phyloP scores from a whole-genome alignment of 2,888 invertebrate genomes.

The Subacronicta megacephala region DNA sequence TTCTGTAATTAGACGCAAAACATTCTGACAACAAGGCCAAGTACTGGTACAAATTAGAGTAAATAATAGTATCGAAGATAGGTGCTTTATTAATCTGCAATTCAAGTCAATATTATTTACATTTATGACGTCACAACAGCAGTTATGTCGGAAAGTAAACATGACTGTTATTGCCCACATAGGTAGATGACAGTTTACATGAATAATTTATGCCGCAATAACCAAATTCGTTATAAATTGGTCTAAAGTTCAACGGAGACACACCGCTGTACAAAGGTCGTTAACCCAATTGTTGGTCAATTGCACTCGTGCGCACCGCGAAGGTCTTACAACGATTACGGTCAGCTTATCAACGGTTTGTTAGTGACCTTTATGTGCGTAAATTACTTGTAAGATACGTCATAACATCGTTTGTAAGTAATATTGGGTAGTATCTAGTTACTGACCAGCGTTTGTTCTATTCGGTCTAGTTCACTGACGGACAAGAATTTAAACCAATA shows the following conservation, averaged over 20 bases:
- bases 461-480: background rate
- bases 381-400: slow-evolving; percentile 23
- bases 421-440: background rate
- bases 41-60: background rate
- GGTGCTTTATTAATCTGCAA: background rate
- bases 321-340: slow-evolving; percentile 27
- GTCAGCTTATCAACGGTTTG: slow-evolving; percentile 39
- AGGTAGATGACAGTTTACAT: slow-evolving; percentile 1
- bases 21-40: background rate
- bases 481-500: background rate
- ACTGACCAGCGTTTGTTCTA: background rate
- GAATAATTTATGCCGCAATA: slow-evolving; percentile 2
- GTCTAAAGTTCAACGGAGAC: slow-evolving; percentile 28
- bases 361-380: slow-evolving; percentile 44
- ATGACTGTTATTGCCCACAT: background rate
- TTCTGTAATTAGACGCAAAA: background rate
- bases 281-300: slow-evolving; percentile 55
- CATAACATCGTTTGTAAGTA: slow-evolving; percentile 9
- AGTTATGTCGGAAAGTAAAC: slow-evolving; percentile 4
- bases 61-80: background rate
- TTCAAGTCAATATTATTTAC: background rate
- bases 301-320: slow-evolving; percentile 29
- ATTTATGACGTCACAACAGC: slow-evolving; percentile 2
- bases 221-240: slow-evolving; percentile 21
- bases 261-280: slow-evolving; percentile 42